A percentile compares a stretch with the other conserved stretches of the same genome.
Conservation (phyloP, 2,113 vertebrate species). For the Scomber scombrus region DNA sequence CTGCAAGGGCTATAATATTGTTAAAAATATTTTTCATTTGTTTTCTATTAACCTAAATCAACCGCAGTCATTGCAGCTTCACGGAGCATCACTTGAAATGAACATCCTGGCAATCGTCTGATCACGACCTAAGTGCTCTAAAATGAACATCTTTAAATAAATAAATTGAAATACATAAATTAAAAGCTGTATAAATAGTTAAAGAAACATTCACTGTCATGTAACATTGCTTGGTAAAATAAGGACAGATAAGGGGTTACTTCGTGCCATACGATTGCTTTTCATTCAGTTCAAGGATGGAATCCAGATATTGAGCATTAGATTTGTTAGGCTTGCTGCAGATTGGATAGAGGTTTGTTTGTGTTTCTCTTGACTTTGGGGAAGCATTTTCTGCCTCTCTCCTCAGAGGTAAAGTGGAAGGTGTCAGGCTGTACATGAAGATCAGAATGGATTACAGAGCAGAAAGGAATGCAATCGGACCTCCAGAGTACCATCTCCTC, state of each 20-base stretch:
- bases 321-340: conserved; percentile 35
- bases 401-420: conserved; percentile 15
- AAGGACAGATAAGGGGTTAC: conserved; percentile 4
- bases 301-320: conserved; percentile 14
- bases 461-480: conserved; percentile 7
- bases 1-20: conserved; percentile 51
- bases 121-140: not conserved
- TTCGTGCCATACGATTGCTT: conserved; percentile 40
- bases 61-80: not conserved
- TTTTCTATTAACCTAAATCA: conserved; percentile 28
- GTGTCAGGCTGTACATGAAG: conserved; percentile 21
- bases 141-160: not conserved
- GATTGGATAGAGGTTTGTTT: conserved; percentile 12
- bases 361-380: conserved; percentile 19
- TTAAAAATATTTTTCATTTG: conserved; percentile 35
- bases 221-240: conserved; percentile 8
- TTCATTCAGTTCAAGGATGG: conserved; percentile 49
- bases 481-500: not conserved
- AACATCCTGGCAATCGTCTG: conserved; percentile 45
- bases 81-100: conserved; percentile 53
- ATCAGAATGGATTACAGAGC: conserved; percentile 19
- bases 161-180: not conserved
- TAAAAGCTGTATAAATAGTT: conserved; percentile 16
- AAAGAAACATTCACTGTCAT: conserved; percentile 42
- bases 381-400: conserved; percentile 20